Conservation (phyloP, 1,140 invertebrate species). For the Drosophila yakuba region DNA sequence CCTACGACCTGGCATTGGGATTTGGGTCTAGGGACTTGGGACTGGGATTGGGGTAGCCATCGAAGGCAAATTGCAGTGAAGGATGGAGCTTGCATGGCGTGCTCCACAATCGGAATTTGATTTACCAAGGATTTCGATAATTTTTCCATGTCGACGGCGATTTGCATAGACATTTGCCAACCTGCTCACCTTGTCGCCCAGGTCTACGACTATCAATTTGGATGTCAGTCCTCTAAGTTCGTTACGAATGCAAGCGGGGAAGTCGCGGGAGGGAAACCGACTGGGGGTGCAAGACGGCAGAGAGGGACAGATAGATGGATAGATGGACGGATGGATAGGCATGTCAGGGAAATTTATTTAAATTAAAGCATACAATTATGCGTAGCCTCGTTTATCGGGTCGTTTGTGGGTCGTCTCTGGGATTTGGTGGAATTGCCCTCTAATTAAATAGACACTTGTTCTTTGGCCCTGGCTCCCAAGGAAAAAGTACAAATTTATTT, state of each 20-base stretch:
- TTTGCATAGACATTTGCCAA: conserved; percentile 61
- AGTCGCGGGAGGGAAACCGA: neutral
- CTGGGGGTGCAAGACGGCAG: neutral
- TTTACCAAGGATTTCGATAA: conserved; percentile 81
- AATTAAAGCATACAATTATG: conserved; percentile 76
- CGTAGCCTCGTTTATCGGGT: conserved; percentile 63
- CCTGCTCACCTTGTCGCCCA: conserved; percentile 32
- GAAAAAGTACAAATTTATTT: conserved; percentile 35
- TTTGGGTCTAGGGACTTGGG: conserved; percentile 43
- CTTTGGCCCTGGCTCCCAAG: conserved; percentile 8
- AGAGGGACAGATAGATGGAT: conserved; percentile 26
- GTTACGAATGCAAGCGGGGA: neutral
- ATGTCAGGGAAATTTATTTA: conserved; percentile 71
- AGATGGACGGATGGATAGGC: conserved; percentile 45
- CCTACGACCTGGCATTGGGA: conserved; percentile 41
- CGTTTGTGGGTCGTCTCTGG: conserved; percentile 47
- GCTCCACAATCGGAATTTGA: conserved; percentile 76
- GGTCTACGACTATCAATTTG: conserved; percentile 62
- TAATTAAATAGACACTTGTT: conserved; percentile 60
- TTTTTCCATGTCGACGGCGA: conserved; percentile 64
- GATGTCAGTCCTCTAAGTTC: conserved; percentile 54
- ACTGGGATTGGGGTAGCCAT: conserved; percentile 34
- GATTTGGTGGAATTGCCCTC: conserved; percentile 44
- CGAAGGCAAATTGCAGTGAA: conserved; percentile 11
- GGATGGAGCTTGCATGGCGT: conserved; percentile 55